phyloP scores from a whole-genome alignment of 2,797 vertebrate species.

The Podarcis siculus region DNA sequence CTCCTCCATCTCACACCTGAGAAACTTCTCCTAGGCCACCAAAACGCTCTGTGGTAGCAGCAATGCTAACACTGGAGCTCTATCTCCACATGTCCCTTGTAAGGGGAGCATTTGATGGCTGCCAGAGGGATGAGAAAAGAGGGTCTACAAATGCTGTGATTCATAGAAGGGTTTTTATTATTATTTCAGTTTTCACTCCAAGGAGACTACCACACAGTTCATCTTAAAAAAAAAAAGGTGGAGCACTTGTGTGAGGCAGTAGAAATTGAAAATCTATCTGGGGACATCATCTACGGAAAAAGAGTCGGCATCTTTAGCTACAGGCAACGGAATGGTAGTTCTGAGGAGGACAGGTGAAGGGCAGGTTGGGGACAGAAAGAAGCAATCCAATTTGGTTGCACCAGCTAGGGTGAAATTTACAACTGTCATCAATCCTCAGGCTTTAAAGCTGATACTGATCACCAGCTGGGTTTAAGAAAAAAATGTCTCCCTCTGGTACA shows the following conservation, averaged over 20 bases:
- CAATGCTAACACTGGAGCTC: neutral
- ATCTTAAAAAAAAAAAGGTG: constrained; percentile 18
- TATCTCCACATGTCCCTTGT: neutral
- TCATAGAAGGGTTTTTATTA: neutral
- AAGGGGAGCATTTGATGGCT: neutral
- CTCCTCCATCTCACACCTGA: neutral
- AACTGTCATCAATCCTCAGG: constrained; percentile 62
- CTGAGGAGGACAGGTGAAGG: constrained; percentile 62
- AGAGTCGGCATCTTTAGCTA: constrained; percentile 31
- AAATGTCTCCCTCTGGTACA: constrained; percentile 60
- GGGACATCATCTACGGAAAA: constrained; percentile 19
- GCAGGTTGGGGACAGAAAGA: constrained; percentile 61
- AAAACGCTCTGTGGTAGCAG: neutral
- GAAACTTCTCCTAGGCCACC: no score
- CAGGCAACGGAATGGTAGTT: constrained; percentile 30
- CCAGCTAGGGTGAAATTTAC: constrained; percentile 69
- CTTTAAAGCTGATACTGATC: constrained; percentile 67
- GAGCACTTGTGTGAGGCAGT: constrained; percentile 10
- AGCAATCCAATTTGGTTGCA: constrained; percentile 65
- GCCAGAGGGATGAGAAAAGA: neutral
- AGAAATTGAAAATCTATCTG: constrained; percentile 18
- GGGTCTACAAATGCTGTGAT: neutral
- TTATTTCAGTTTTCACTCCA: constrained; percentile 32
- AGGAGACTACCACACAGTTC: constrained; percentile 2
- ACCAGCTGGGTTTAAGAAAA: constrained; percentile 62